Percentiles rank a stretch among this genome's conserved stretches.
phyloP scores from a whole-genome alignment of 2,888 invertebrate genomes.

The Caenorhabditis becei region DNA sequence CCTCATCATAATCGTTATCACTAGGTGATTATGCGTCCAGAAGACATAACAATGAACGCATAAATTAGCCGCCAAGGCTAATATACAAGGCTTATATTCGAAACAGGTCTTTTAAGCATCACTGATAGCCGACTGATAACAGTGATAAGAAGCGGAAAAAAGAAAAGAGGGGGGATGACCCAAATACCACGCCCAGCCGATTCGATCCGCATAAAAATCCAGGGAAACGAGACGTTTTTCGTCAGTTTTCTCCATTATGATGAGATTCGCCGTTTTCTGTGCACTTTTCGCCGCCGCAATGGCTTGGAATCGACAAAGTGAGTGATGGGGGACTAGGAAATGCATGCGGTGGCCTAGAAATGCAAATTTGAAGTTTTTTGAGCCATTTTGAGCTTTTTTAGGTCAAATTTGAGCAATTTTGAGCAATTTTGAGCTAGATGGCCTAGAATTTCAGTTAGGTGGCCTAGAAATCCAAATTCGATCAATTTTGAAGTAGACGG shows the following conservation, averaged over 20 bases:
- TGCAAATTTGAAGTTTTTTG: neutral
- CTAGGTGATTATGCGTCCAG: too few species aligned
- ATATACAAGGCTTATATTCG: neutral
- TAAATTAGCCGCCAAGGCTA: too few species aligned
- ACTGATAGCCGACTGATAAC: conserved; percentile 10
- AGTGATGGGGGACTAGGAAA: neutral
- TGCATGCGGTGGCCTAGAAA: neutral
- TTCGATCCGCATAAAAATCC: conserved; percentile 46
- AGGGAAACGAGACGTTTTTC: conserved; percentile 23
- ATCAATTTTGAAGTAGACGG: too few species aligned
- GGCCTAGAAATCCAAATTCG: too few species aligned
- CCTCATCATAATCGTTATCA: too few species aligned
- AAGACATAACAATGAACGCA: too few species aligned
- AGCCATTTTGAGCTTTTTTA: neutral
- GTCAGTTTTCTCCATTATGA: conserved; percentile 7
- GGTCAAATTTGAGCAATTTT: too few species aligned
- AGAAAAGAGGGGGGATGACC: conserved; percentile 46
- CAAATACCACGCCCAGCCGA: conserved; percentile 52
- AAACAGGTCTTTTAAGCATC: neutral
- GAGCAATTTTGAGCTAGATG: too few species aligned
- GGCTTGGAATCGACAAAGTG: conserved; percentile 61
- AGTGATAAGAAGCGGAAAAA: conserved; percentile 29
- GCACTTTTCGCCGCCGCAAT: conserved; percentile 23
- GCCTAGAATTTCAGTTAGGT: too few species aligned
- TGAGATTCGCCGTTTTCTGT: conserved; percentile 34